Evolutionary conservation across 2,113 vertebrate species (phyloP).

Genomic region (Pangasianodon hypophthalmus): DNA sequence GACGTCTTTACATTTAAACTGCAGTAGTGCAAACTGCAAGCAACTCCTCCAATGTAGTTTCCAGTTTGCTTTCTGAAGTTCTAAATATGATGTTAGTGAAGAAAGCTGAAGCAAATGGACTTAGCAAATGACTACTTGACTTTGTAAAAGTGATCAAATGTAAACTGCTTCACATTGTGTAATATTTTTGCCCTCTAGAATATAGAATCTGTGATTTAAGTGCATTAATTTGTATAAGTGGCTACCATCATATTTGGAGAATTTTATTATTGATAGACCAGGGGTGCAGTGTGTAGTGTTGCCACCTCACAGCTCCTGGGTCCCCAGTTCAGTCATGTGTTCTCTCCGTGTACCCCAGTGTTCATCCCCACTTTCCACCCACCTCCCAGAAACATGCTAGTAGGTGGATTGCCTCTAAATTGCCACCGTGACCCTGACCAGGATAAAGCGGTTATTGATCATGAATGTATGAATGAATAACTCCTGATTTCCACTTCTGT

Average conservation of each 20-base stretch:
- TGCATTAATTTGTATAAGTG: background rate
- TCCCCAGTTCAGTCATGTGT: background rate
- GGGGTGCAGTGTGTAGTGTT: background rate
- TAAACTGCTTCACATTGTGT: conserved; percentile 33
- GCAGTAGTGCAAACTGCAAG: conserved; percentile 11
- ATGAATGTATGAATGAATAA: background rate
- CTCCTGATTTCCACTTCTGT: background rate
- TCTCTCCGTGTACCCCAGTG: background rate
- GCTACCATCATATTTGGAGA: background rate
- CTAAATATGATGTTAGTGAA: background rate
- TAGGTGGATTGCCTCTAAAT: background rate
- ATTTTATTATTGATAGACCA: background rate
- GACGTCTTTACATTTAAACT: conserved; percentile 3
- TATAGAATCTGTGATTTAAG: background rate
- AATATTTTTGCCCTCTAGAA: background rate
- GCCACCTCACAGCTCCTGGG: background rate
- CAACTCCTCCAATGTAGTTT: background rate
- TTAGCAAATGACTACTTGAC: background rate
- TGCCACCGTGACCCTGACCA: background rate
- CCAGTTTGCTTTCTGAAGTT: background rate
- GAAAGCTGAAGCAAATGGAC: background rate
- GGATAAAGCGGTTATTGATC: background rate
- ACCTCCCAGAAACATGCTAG: background rate
- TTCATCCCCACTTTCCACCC: background rate
- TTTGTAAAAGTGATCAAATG: conserved; percentile 10